phyloP scores from a whole-genome alignment of 1,140 invertebrate species.

The Drosophila sechellia region DNA sequence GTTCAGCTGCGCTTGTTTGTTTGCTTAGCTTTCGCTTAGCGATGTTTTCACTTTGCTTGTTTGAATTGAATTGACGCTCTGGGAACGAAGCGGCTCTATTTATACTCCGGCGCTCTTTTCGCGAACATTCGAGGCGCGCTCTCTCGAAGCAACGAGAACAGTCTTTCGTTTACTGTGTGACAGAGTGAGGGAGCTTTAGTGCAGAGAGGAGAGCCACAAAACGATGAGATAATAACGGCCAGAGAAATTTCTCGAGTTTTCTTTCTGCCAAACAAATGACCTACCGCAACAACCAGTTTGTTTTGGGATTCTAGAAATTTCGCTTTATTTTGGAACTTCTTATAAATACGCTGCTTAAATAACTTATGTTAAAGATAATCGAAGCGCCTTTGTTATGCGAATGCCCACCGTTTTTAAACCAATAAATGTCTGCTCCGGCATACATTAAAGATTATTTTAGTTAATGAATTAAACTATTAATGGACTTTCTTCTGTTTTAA shows the following conservation, averaged over 20 bases:
- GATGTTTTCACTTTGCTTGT: conserved; percentile 61
- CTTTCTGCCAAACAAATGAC: neutral
- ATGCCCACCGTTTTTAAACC: neutral
- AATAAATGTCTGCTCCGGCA: too few species aligned
- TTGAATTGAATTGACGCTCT: conserved; percentile 57
- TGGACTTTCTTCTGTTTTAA: too few species aligned
- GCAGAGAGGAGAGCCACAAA: conserved; percentile 2
- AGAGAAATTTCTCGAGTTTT: conserved; percentile 14
- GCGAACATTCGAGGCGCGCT: conserved; percentile 54
- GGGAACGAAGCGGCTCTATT: conserved; percentile 50
- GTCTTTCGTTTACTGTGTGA: neutral
- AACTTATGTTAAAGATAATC: neutral
- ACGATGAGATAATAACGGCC: neutral
- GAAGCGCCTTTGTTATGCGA: too few species aligned
- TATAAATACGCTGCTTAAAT: neutral
- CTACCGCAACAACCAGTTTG: conserved; percentile 7
- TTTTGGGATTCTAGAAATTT: conserved; percentile 10
- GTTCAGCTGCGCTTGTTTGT: conserved; percentile 32
- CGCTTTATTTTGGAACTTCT: neutral
- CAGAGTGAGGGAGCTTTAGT: neutral
- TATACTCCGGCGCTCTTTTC: conserved; percentile 52
- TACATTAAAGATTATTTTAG: too few species aligned
- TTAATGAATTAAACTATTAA: too few species aligned
- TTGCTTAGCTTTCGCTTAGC: conserved; percentile 43
- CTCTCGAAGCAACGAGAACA: conserved; percentile 33